Base-by-base conservation (phyloP, 1,140 invertebrate genomes). In the Sitodiplosis mosellana region DNA sequence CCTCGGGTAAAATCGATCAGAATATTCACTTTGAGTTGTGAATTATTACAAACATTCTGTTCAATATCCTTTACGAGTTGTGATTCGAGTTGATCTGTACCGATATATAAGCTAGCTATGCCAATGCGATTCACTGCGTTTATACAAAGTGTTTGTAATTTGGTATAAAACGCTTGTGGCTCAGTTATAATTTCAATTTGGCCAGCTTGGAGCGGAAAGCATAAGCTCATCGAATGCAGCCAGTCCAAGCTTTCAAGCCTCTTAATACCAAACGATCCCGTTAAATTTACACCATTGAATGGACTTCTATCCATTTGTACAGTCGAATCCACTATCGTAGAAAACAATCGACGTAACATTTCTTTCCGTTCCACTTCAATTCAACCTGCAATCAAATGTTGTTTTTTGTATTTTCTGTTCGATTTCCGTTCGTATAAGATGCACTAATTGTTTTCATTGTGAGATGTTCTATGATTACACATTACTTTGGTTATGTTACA, bases 21-120 rank as follows among this genome's bases (percentile, higher is more conserved):
- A 51, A 97, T 76, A 54, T 78, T 83, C 0, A 95, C 77, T 58
- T 81, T 72, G n/a, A 96, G 62, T 19, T 67, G 55, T 18, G 67
- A 61, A 53, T 73, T 65, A 48, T 62, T 67, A 46, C 67, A 58
- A 43, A 80, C 49, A 54, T 75, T 75, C 41, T 72, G 55, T 49
- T 75, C 66, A 48, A 85, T 73, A 45, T 70, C 64, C 14, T 76
- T 66, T 7, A 87, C 82, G 57, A 98, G 64, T 49, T 83, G 69
- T 48, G 74, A 69, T 67, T 98, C 94, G 49, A 94, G 64, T 22
- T 73, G 59, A 1, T 92, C 92, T 49, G 80, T 94, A 40, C 95
- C 95, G 36, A 98, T 68, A 63, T 99, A 99, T 6, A 99, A 66
- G 43, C 93, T 95, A 2, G 91, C 83, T 44, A 98, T 64, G 0